Conservation (phyloP, 2,797 vertebrate genomes). For the Xenops minutus region DNA sequence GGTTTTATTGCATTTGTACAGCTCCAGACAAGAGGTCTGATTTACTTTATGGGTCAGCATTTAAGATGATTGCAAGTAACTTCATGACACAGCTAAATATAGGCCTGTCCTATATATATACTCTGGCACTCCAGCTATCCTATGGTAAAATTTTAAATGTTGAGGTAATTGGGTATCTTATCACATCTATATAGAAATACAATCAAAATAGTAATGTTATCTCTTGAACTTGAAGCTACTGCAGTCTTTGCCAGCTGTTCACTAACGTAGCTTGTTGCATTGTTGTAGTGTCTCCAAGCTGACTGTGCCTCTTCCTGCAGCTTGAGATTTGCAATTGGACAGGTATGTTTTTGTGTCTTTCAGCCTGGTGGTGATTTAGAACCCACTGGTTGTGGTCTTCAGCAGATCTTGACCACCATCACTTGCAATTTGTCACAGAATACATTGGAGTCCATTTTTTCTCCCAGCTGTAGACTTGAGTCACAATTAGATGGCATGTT, state of each 20-base stretch:
- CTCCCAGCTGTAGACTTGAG: background rate
- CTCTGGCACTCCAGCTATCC: background rate
- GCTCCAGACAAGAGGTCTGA: background rate
- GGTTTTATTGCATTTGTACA: background rate
- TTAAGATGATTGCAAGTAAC: background rate
- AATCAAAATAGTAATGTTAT: slow-evolving; percentile 70
- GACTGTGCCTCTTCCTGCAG: background rate
- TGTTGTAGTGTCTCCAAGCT: background rate
- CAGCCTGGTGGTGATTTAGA: background rate
- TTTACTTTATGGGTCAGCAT: background rate
- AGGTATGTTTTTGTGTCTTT: background rate
- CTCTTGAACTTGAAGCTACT: slow-evolving; percentile 67
- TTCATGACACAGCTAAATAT: slow-evolving; percentile 37
- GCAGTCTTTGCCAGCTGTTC: slow-evolving; percentile 63
- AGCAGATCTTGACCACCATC: background rate
- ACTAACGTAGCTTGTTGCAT: slow-evolving; percentile 54
- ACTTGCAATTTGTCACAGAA: background rate
- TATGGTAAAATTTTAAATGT: background rate
- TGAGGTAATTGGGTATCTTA: background rate
- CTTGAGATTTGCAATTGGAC: background rate
- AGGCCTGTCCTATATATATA: background rate
- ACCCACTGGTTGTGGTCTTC: background rate
- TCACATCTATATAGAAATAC: slow-evolving; percentile 64
- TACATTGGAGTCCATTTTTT: background rate
- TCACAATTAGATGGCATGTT: background rate